Conservation (phyloP, 2,888 invertebrate species). For the Drosophila melanocephala region DNA sequence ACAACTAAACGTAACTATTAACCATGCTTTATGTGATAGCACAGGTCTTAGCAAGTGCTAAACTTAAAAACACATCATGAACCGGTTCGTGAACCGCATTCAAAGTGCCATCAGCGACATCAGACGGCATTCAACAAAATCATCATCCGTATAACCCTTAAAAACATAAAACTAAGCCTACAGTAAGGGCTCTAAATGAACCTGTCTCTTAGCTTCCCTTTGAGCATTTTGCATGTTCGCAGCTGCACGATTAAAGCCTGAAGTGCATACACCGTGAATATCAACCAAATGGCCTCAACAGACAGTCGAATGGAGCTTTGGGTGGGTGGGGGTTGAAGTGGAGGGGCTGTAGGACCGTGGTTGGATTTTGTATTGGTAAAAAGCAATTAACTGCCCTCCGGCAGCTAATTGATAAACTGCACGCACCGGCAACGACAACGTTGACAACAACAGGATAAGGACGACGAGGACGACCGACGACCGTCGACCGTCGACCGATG, state of each 20-base stretch:
- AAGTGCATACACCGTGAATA: constrained; percentile 14
- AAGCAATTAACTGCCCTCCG: constrained; percentile 73
- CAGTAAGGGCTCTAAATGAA: neutral
- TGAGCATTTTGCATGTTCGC: neutral
- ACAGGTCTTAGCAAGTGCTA: neutral
- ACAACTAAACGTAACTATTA: constrained; percentile 7
- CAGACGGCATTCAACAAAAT: neutral
- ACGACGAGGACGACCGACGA: neutral
- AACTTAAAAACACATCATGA: neutral
- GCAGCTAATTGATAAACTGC: constrained; percentile 77
- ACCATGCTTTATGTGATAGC: neutral
- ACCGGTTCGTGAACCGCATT: constrained; percentile 3
- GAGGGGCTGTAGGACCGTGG: neutral
- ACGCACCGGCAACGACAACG: constrained; percentile 44
- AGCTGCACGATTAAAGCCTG: constrained; percentile 22
- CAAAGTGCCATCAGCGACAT: neutral
- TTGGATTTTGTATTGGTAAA: constrained; percentile 41
- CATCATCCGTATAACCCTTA: constrained; percentile 3
- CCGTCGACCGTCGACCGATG: neutral
- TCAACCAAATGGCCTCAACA: neutral
- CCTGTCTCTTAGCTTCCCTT: neutral
- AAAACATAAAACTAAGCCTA: neutral
- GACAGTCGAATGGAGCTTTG: neutral
- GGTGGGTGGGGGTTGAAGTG: neutral
- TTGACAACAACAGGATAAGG: constrained; percentile 1